Evolutionary conservation across 2,888 invertebrate genomes (phyloP).

Genomic region (Aethes cnicana): DNA sequence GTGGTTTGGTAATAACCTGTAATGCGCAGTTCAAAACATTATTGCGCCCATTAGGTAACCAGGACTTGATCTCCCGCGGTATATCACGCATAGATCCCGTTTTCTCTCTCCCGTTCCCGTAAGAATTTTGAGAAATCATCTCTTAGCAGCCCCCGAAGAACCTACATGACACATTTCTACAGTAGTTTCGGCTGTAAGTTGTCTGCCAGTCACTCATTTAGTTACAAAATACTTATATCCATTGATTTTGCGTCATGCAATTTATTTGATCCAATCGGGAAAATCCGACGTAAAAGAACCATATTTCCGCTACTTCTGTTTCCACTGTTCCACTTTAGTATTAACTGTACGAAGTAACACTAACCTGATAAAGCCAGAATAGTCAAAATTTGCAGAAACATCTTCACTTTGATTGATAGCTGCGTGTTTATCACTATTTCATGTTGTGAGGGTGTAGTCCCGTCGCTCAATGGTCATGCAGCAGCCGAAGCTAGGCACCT

Average conservation of each 20-base stretch:
- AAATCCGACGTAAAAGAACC: background rate
- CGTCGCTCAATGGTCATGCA: conserved; percentile 27
- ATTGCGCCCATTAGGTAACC: background rate
- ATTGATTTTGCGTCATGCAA: conserved; percentile 1
- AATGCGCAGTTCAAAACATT: background rate
- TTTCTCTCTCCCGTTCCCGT: too few species aligned
- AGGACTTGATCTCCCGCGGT: too few species aligned
- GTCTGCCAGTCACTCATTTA: too few species aligned
- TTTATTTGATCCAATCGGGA: background rate
- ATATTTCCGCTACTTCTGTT: background rate
- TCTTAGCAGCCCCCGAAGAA: too few species aligned
- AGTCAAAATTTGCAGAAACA: conserved; percentile 22
- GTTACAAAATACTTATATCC: too few species aligned
- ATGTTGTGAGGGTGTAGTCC: conserved; percentile 20
- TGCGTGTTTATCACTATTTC: conserved; percentile 19
- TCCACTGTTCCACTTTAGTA: background rate
- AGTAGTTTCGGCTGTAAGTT: too few species aligned
- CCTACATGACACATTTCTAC: too few species aligned
- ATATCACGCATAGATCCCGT: too few species aligned
- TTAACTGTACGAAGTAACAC: conserved; percentile 6
- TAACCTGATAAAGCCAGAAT: conserved; percentile 41
- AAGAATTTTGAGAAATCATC: too few species aligned
- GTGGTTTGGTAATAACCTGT: too few species aligned
- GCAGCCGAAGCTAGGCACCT: conserved; percentile 42
- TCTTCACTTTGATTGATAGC: conserved; percentile 12